These are phyloP conservation scores for Cydia splendana DNA, from an alignment of 1,140 invertebrate species.

Conservation along the genomic window DNA sequence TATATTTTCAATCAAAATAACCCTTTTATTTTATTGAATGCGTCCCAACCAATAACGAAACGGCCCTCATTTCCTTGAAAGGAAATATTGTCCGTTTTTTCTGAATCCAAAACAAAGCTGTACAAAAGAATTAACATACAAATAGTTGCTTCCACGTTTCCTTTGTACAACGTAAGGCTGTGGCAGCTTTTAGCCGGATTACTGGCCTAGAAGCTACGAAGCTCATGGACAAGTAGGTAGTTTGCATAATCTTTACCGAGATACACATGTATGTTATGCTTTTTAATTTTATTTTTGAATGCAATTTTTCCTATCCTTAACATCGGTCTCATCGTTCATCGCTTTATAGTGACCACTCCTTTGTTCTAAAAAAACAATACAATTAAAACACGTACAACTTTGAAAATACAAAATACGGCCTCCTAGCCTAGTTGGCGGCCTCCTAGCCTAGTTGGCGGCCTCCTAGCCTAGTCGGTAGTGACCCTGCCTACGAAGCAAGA, in stretches of 20 bases:
- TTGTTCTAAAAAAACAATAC: too few relatives aligned
- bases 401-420: too few relatives aligned
- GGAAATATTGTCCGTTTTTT: constrained; percentile 35
- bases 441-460: too few relatives aligned
- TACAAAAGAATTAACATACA: constrained; percentile 56
- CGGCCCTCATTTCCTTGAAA: not conserved
- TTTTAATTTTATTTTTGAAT: too few relatives aligned
- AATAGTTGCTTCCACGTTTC: constrained; percentile 44
- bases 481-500: too few relatives aligned
- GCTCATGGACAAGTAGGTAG: constrained; percentile 13
- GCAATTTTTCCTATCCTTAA: not conserved
- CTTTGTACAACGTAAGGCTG: constrained; percentile 41
- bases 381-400: too few relatives aligned
- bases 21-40: not conserved
- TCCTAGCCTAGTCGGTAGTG: too few relatives aligned
- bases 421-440: too few relatives aligned
- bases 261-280: too few relatives aligned
- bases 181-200: constrained; percentile 55
- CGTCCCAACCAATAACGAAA: not conserved
- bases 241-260: not conserved
- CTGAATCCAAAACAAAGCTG: constrained; percentile 38
- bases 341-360: too few relatives aligned
- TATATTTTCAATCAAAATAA: not conserved
- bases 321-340: not conserved
- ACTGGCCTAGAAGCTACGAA: constrained; percentile 40